These are phyloP conservation scores for Leptonema lineaticorne DNA, from an alignment of 1,140 invertebrate species.

Conservation along the genomic window DNA sequence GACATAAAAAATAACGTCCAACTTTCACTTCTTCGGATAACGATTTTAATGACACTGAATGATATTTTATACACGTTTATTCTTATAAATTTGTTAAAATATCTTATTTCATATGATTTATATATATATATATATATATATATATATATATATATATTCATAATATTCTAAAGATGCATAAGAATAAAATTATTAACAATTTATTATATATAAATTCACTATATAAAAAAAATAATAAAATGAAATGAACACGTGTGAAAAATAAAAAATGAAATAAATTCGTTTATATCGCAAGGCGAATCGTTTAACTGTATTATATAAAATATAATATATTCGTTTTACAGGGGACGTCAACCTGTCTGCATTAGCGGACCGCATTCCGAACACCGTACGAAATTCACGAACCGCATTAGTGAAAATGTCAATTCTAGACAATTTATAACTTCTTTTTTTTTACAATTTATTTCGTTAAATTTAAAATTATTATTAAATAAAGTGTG, in stretches of 20 bases:
- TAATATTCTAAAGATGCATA: too few relatives aligned
- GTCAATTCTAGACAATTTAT: neutral
- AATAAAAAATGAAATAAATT: neutral
- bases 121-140: too few relatives aligned
- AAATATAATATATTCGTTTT: too few relatives aligned
- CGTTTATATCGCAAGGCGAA: neutral
- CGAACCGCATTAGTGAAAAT: constrained; percentile 4
- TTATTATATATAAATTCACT: too few relatives aligned
- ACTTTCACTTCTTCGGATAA: neutral
- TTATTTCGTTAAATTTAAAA: too few relatives aligned
- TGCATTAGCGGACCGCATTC: neutral
- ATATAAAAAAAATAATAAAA: too few relatives aligned
- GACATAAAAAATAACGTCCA: constrained; percentile 6
- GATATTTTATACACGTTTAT: neutral
- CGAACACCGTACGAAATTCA: neutral
- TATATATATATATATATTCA: too few relatives aligned
- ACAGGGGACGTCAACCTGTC: constrained; percentile 15
- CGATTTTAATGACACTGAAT: too few relatives aligned
- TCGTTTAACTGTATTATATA: too few relatives aligned
- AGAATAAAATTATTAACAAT: too few relatives aligned
- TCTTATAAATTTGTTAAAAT: neutral
- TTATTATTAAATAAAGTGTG: too few relatives aligned
- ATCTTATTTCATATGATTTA: neutral
- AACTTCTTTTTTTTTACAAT: neutral
- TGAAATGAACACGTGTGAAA: too few relatives aligned